Evolutionary conservation across 2,113 vertebrate genomes (phyloP), one percentile per base, ranked within the genome.

Genomic region (Crotophaga sulcirostris): DNA sequence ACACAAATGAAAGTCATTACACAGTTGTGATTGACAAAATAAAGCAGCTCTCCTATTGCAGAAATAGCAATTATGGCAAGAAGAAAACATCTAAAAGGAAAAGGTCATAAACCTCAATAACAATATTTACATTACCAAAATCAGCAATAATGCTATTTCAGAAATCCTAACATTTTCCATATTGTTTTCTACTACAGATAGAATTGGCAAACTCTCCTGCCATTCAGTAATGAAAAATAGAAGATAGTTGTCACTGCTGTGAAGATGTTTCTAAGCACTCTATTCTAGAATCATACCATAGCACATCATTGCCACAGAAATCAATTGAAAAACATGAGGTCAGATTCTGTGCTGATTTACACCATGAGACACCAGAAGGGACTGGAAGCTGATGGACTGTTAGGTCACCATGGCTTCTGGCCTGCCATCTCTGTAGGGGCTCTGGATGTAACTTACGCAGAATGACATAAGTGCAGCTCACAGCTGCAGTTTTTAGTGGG

Each of bases 401-500:
- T 90, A 34, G 60, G 85, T 89, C 88, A 78, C 84, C 1, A 2
- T 47, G 89, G 72, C 44, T 93, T 38, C 77, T 26, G 88, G 90
- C 68, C 85, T 83, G 64, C 79, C 72, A 33, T 36, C 75, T n/a
- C 94, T 78, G 55, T 3, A 75, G 60, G 82, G 28, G 56, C 76
- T 91, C 75, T 96, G 74, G 16, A 69, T n/a, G 74, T 69, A 58
- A 66, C 55, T 85, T 26, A 9, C 7, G 69, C 31, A 67, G 51
- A 70, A 74, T 14, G 79, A 84, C 80, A 36, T 3, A 68, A 79
- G 64, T 9, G 47, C 79, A 60, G 72, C 85, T 70, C 69, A 67
- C 90, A 96, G 94, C 93, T 90, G 94, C 73, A 68, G 52, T 24
- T 95, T 89, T 72, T 14, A 59, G 47, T 75, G 90, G 83, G 85